Evolutionary conservation across 2,113 vertebrate species (phyloP), one percentile per base, ranked within the genome.

Genomic region (Pseudopipra pipra): DNA sequence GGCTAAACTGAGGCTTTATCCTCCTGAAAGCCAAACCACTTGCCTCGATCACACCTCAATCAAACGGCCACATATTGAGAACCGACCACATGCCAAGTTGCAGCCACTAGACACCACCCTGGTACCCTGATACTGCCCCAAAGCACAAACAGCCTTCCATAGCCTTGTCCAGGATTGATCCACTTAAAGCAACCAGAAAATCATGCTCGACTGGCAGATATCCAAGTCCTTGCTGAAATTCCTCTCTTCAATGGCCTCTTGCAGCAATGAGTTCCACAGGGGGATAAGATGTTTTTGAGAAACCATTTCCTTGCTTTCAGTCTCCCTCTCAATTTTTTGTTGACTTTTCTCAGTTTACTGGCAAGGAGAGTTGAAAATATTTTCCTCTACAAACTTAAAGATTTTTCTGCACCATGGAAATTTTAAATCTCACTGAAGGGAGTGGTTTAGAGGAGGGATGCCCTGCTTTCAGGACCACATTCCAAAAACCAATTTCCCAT

Each of bases 221-320:
- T 3, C 28, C 66, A 72, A 72, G 14, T 14, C 15, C 41, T 41
- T 85, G 35, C 27, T 76, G 51, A 91, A 89, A 85, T 47, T 33
- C 0, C 0, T 52, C n/a, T 51, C 33, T 73, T 86, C 61, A 65
- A 61, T 0, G 1, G 7, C 19, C 62, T 46, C 43, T 77, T 72
- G 51, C 27, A 78, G n/a, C 46, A 77, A 35, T 43, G 41, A 56
- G n/a, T 58, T 80, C 71, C 46, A n/a, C 37, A 31, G 27, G 18
- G 15, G 9, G 3, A n/a, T n/a, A 13, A 37, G 49, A 62, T 7
- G 6, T 24, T 76, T 85, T 46, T 44, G 33, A 94, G 27, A 95
- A 87, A 65, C 8, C 0, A 25, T 43, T 73, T 83, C 25, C 25
- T 24, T 20, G 30, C 31, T 83, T 66, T 74, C 52, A 55, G 11